A percentile compares a stretch with the other conserved stretches of the same genome.
Evolutionary conservation across 2,888 invertebrate genomes (phyloP).

Genomic region (Athripsodes cinereus): DNA sequence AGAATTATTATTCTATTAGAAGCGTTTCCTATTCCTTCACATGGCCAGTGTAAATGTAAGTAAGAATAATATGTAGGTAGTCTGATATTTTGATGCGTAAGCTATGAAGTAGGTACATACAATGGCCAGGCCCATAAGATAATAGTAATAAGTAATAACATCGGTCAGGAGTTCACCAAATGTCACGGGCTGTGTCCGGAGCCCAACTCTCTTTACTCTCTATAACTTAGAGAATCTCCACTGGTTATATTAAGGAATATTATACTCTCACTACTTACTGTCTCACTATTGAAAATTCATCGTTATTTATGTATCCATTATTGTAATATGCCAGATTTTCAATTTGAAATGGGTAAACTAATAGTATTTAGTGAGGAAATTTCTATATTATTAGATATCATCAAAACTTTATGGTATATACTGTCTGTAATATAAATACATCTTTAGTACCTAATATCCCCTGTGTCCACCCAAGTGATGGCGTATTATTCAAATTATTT

Average conservation of each 20-base stretch:
- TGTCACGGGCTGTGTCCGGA: conserved; percentile 15
- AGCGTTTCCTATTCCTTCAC: too few relatives aligned
- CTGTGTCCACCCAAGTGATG: too few relatives aligned
- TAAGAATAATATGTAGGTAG: too few relatives aligned
- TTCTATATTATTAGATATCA: not conserved
- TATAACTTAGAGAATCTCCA: not conserved
- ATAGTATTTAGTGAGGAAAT: conserved; percentile 6
- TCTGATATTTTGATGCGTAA: too few relatives aligned
- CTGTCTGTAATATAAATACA: too few relatives aligned
- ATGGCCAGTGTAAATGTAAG: too few relatives aligned
- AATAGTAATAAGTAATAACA: conserved; percentile 11
- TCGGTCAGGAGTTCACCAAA: conserved; percentile 15
- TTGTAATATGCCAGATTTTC: conserved; percentile 13
- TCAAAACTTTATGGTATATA: too few relatives aligned
- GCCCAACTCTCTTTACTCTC: not conserved
- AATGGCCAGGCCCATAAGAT: too few relatives aligned
- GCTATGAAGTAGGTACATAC: too few relatives aligned
- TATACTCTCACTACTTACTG: conserved; percentile 9
- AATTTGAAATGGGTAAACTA: conserved; percentile 8
- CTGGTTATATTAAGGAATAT: not conserved
- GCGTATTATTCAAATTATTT: too few relatives aligned
- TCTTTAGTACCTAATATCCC: too few relatives aligned
- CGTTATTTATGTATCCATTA: conserved; percentile 12
- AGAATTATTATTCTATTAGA: too few relatives aligned
- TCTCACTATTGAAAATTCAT: conserved; percentile 15